Evolutionary conservation across 2,888 invertebrate genomes (phyloP), one percentile per base, ranked within the genome.

Genomic region (Drosophila meridionalis): DNA sequence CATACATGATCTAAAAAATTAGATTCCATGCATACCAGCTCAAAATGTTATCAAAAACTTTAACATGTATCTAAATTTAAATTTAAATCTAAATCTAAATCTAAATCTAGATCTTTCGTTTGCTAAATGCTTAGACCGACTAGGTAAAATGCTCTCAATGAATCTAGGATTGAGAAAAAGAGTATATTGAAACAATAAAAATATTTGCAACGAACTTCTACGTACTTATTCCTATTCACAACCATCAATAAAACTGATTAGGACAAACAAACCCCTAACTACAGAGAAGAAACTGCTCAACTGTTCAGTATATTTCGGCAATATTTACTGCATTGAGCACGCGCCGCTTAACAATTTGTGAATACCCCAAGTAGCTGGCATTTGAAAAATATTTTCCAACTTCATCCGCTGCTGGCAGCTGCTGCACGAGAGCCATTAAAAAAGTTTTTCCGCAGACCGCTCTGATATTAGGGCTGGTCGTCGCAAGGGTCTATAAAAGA

Each of bases 341-440:
- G 40, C 2, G 14, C 20, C 2, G 30, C 14, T 0, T 26, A 12
- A 30, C 40, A 55, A n/a, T n/a, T n/a, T 5, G 38, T 4, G 3
- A 40, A n/a, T 28, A 30, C 40, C 55, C 55, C 2, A 4, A 28
- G 55, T 28, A 28, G 14, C n/a, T 40, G 38, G 38, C 38, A 20
- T 28, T 55, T 26, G 28, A n/a, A 32, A 60, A 60, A 32, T 28
- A 70, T 71, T 73, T 62, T 69, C 50, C 36, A 76, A 69, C 74
- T 79, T 78, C 14, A 75, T 73, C 83, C 82, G 69, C 68, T 69
- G 52, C 52, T 78, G 76, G 65, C 86, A 88, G 82, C 88, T 83
- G 82, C 88, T 83, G 84, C 80, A 78, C 65, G 52, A 71, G 78
- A 71, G 81, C 84, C 84, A 87, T 87, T 87, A 83, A 87, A 87